Base-by-base conservation (phyloP, 1,140 invertebrate species). In the Caenorhabditis remanei region DNA sequence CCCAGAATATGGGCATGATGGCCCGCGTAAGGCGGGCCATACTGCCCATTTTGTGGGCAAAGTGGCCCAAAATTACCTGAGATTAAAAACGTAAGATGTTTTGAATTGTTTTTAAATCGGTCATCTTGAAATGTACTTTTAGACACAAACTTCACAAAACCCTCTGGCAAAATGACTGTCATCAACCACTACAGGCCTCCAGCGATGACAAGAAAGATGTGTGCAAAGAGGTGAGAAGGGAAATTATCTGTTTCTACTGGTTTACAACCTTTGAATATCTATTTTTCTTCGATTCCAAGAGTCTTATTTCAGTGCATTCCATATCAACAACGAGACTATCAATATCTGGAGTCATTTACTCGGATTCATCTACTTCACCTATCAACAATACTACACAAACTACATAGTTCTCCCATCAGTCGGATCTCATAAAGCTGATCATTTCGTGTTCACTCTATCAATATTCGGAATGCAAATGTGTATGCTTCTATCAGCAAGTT, bases 261-360 rank as follows among this genome's bases (percentile, higher is more conserved):
- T 14, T 41, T n/a, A n/a, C 1, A 32, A 21, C 19, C 40, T 56
- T 19, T 32, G 7, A 24, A 87, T 5, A 41, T 11, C 11, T 87
- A 7, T 11, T n/a, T n/a, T n/a, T n/a, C n/a, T n/a, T n/a, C n/a
- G n/a, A n/a, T n/a, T n/a, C n/a, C 85, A 82, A 3, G 16, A 40
- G 84, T 55, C 40, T 14, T 5, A 53, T 89, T 90, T 67, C 79
- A 97, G 97, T 92, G 94, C 97, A 92, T 97, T 98, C 93, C 96
- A 96, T 95, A 97, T 97, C 96, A 97, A 96, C 21, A 99, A 99
- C 92, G 97, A 99, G 93, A 98, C 97, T 5, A 95, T 99, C 89
- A 99, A 98, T 91, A 98, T 98, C 92, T 99, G 97, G 97, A 97
- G 96, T 84, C 97, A 99, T 93, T 94, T 98, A 88, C 95, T 97